These are phyloP conservation scores for Fulica atra DNA, from an alignment of 2,113 vertebrate genomes.

Conservation along the genomic window DNA sequence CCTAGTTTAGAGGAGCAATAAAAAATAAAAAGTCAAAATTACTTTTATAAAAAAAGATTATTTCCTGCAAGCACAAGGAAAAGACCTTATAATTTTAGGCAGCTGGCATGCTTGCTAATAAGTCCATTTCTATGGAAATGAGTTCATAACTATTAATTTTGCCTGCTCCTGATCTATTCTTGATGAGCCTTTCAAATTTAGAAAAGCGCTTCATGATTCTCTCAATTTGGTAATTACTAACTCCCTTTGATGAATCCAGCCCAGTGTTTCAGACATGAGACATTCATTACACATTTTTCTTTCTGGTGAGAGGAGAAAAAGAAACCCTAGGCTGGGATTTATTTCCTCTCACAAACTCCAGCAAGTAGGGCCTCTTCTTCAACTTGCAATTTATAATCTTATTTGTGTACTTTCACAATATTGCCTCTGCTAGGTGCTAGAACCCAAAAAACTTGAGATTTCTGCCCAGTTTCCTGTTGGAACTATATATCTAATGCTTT, in stretches of 20 bases:
- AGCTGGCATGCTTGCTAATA: slow-evolving; percentile 65
- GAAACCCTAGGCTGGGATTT: slow-evolving; percentile 47
- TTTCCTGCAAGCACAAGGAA: slow-evolving; percentile 65
- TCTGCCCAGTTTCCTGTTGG: neutral
- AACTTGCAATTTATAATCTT: neutral
- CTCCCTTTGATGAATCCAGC: slow-evolving; percentile 64
- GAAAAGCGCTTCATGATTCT: slow-evolving; percentile 68
- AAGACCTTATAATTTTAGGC: slow-evolving; percentile 65
- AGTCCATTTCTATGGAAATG: slow-evolving; percentile 76
- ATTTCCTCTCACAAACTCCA: slow-evolving; percentile 35
- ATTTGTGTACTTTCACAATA: neutral
- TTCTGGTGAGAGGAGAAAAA: slow-evolving; percentile 30
- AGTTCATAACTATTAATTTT: slow-evolving; percentile 72
- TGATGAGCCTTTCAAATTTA: slow-evolving; percentile 74
- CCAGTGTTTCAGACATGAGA: slow-evolving; percentile 62
- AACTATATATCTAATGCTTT: accelerated
- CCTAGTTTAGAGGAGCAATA: neutral
- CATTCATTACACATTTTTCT: slow-evolving; percentile 52
- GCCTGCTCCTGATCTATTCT: slow-evolving; percentile 71
- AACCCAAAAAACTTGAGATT: neutral
- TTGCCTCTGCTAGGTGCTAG: neutral
- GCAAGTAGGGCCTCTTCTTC: slow-evolving; percentile 3
- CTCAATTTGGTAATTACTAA: slow-evolving; percentile 71
- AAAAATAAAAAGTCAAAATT: slow-evolving; percentile 44
- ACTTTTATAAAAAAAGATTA: slow-evolving; percentile 55